phyloP scores from a whole-genome alignment of 1,140 invertebrate genomes.

The Cheumatopsyche charites region DNA sequence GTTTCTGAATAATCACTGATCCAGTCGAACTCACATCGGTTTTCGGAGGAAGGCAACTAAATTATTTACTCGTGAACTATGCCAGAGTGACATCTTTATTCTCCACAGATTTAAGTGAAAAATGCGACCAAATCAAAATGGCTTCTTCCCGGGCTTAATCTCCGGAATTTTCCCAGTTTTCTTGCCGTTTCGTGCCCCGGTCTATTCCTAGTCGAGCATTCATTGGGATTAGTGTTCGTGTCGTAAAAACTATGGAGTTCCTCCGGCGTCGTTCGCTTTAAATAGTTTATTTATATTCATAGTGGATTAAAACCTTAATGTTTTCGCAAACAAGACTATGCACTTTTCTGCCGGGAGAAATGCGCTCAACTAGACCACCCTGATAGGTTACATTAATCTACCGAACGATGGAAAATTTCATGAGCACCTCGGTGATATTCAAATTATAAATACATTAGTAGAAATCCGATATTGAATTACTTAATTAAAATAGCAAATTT shows the following conservation, averaged over 20 bases:
- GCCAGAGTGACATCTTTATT: neutral
- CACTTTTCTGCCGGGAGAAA: neutral
- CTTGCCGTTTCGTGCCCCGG: neutral
- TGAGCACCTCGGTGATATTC: no score
- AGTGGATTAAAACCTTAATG: conserved; percentile 28
- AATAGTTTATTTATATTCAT: conserved; percentile 38
- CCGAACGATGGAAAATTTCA: no score
- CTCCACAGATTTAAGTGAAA: neutral
- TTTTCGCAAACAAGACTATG: conserved; percentile 23
- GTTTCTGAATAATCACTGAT: no score
- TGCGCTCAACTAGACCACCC: no score
- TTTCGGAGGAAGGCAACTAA: no score
- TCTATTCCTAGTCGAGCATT: conserved; percentile 21
- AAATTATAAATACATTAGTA: no score
- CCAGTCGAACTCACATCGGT: no score
- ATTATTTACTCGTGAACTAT: no score
- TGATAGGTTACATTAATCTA: no score
- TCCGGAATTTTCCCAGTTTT: neutral
- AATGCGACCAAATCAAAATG: conserved; percentile 9
- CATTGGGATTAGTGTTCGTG: conserved; percentile 15
- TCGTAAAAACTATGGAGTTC: conserved; percentile 25
- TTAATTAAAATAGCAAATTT: no score
- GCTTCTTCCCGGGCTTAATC: neutral
- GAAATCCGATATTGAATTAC: no score
- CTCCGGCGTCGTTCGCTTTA: neutral